These are phyloP conservation scores for Cheilosia impressa DNA, from an alignment of 2,888 invertebrate genomes.

Conservation along the genomic window DNA sequence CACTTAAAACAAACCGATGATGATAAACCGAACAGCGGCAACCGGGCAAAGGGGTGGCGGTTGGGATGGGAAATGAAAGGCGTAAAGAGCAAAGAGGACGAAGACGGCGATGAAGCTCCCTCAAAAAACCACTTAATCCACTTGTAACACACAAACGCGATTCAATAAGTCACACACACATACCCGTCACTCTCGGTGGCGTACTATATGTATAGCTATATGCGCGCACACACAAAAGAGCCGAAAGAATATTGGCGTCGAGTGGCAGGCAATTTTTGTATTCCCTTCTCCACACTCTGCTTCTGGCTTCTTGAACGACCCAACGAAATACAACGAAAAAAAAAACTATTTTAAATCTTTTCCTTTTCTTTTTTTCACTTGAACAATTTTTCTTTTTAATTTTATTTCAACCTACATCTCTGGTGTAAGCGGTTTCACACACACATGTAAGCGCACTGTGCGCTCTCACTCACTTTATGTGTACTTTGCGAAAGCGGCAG, in stretches of 20 bases:
- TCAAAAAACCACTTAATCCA: constrained; percentile 74
- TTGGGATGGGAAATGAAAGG: constrained; percentile 5
- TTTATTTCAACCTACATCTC: constrained; percentile 51
- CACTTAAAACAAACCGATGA: constrained; percentile 73
- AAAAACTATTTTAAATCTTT: constrained; percentile 25
- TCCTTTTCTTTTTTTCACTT: constrained; percentile 36
- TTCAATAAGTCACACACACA: constrained; percentile 71
- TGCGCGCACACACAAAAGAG: constrained; percentile 41
- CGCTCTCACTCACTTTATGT: constrained; percentile 45
- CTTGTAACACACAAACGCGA: constrained; percentile 75
- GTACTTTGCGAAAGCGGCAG: constrained; percentile 65
- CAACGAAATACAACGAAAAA: constrained; percentile 10
- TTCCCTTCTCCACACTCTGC: constrained; percentile 28
- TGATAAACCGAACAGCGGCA: constrained; percentile 39
- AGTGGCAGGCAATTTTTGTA: constrained; percentile 66
- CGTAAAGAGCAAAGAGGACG: constrained; percentile 45
- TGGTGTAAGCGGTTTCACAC: constrained; percentile 37
- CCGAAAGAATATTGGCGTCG: constrained; percentile 72
- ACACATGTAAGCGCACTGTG: constrained; percentile 23
- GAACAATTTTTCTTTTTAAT: constrained; percentile 32
- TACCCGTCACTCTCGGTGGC: background rate
- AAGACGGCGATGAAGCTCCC: constrained; percentile 67
- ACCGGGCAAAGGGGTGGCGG: background rate
- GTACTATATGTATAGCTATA: constrained; percentile 11
- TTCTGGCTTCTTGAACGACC: constrained; percentile 9